Evolutionary conservation across 1,140 invertebrate species (phyloP), one percentile per base, ranked within the genome.

Genomic region (Olivierus martensii): DNA sequence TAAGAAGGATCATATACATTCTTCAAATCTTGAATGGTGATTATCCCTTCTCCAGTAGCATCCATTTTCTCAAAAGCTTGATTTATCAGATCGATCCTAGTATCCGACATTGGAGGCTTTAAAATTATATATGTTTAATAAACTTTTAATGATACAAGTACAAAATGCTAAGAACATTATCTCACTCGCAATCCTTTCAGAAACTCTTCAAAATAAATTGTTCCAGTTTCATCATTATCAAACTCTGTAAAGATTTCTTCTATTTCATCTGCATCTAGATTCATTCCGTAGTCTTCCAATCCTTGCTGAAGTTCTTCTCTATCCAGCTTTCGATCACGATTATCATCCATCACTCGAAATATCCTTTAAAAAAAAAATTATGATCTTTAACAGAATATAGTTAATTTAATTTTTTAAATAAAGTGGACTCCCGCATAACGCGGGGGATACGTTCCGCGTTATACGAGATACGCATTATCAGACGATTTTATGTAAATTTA

Each of bases 301-400:
- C 90, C 89, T 67, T 76, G 76, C 3, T 72, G 68, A 63, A 95
- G 91, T 69, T 96, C 90, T 51, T 87, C 82, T 36, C 80, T 73
- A 62, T 82, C 87, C 36, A 95, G 67, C 28, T 79, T 75, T 65
- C 83, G 84, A 69, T 81, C 90, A 14, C 82, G 83, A 69, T 96
- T 87, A 53, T 94, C 87, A 65, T 95, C 90, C 81, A 95, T 89
- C 46, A 82, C 74, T 49, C 87, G 79, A 66, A 96, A 95, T 57
- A 82, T 72, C 67, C 90, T 89, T 66, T 19, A 67, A 64, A 61
- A 57, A 49, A 53, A 6, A 28, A 28, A 28, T 28, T 28, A 2
- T 28, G 28, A 28, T 28, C n/a, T n/a, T n/a, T n/a, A n/a, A n/a
- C n/a, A n/a, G n/a, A n/a, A n/a, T n/a, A n/a, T n/a, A n/a, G n/a